A percentile compares a stretch with the other conserved stretches of the same genome.
Conservation (phyloP, 2,797 vertebrate species). For the Myotis pilosus region DNA sequence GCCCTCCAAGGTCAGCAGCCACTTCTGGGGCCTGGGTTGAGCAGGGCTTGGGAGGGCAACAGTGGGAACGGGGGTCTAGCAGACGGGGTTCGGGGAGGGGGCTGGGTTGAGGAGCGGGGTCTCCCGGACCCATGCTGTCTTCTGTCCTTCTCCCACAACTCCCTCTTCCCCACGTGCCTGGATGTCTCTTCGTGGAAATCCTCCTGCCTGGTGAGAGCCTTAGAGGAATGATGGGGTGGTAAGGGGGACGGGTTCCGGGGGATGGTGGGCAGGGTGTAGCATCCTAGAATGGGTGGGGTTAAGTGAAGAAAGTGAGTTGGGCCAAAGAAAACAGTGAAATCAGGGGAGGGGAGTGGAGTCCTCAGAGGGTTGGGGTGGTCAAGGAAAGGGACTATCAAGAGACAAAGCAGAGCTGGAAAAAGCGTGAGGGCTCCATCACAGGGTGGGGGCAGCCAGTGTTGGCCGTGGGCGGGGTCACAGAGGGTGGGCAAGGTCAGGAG, state of each 20-base stretch:
- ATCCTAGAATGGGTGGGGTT: background rate
- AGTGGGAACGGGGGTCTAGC: background rate
- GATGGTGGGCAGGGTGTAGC: background rate
- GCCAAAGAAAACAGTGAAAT: background rate
- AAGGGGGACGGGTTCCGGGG: background rate
- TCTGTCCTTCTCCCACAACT: background rate
- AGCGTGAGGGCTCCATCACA: background rate
- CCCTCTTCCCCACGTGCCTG: background rate
- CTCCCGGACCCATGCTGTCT: background rate
- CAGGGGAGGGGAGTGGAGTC: background rate
- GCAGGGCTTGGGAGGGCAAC: background rate
- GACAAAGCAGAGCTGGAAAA: background rate
- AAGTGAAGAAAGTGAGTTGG: background rate
- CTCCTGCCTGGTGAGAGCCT: constrained; percentile 61
- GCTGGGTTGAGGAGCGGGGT: background rate
- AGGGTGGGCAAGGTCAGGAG: background rate
- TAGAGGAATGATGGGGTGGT: background rate
- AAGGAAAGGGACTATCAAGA: background rate
- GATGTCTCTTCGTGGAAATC: background rate
- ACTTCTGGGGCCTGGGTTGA: background rate
- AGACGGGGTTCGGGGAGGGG: background rate
- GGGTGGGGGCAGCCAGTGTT: background rate
- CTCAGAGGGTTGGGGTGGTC: background rate
- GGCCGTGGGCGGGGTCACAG: background rate
- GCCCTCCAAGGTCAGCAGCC: constrained; percentile 86